Base-by-base conservation (phyloP, 2,113 vertebrate genomes). In the Rhinolophus sinicus region DNA sequence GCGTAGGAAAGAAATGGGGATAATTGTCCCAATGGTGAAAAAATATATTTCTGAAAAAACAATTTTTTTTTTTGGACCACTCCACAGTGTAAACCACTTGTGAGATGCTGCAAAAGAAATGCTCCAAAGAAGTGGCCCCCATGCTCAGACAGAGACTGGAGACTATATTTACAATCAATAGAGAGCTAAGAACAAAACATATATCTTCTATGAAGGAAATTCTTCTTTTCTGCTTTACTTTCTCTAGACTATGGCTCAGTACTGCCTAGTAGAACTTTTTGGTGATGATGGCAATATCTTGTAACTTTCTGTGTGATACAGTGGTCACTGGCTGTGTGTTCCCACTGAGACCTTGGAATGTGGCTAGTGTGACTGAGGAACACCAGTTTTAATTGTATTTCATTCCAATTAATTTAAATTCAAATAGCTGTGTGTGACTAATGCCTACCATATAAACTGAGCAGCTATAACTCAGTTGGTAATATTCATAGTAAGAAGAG, bases 351-450 rank as follows among this genome's bases (percentile, higher is more conserved):
- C 44, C 7, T 38, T 21, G 26, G 77, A 78, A 64, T 52, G 50
- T 70, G 52, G 3, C 19, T 38, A 9, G 19, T 54, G 26, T 18
- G 64, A 40, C 30, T 58, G 44, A 93, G 64, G 11, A 88, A 40
- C 10, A 14, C 6, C 67, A 30, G 11, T 13, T 50, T 56, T 40
- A 22, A 50, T 54, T 70, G 30, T 30, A 52, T 56, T 89, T 91
- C n/a, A 81, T 95, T 88, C 14, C 75, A 52, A 70, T 62, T 77
- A 69, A 67, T 26, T 89, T 80, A 86, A 62, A 72, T 56, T 28
- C 33, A 72, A 89, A 21, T 15, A 91, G 9, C 22, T 70, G 19
- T 5, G 0, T 3, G 30, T 60, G 30, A 44, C 24, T n/a, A 5
- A 2, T 83, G 38, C 65, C 33, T 78, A n/a, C 15, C 44, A 10